Conservation (phyloP, 1,140 invertebrate genomes). For the Holotrichia oblita region DNA sequence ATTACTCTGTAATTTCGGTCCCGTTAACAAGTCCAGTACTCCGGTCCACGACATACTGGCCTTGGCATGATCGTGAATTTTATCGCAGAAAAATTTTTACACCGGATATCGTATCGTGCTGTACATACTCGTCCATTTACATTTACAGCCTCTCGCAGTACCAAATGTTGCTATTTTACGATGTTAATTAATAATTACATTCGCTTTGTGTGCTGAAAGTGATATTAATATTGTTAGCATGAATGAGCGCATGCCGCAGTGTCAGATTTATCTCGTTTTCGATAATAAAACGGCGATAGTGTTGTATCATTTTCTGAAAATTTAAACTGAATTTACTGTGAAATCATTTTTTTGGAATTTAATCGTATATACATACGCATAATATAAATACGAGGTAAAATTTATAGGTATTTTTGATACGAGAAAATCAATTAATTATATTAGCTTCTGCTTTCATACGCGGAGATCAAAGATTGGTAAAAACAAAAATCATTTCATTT, state of each 20-base stretch:
- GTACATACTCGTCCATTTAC: neutral
- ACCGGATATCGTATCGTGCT: neutral
- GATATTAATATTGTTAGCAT: neutral
- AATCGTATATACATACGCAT: too few species aligned
- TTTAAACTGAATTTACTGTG: too few species aligned
- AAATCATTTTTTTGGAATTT: too few species aligned
- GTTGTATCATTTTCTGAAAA: neutral
- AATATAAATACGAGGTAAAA: too few species aligned
- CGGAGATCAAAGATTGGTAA: too few species aligned
- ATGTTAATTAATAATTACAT: constrained; percentile 15
- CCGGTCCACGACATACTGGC: neutral
- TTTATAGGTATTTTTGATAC: too few species aligned
- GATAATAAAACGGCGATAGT: too few species aligned
- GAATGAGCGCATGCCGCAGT: neutral
- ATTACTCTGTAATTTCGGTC: constrained; percentile 31
- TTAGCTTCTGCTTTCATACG: too few species aligned
- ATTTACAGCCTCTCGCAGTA: neutral
- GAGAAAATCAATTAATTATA: too few species aligned
- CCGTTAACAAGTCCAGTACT: constrained; percentile 30
- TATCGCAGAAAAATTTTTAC: constrained; percentile 8
- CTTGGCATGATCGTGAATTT: constrained; percentile 5
- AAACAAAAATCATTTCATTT: too few species aligned
- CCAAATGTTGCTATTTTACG: constrained; percentile 17
- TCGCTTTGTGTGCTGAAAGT: neutral
- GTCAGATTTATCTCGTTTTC: neutral